Percentiles rank a stretch among this genome's conserved stretches.
Conservation (phyloP, 2,888 invertebrate genomes). For the Ptilodon capucinus region DNA sequence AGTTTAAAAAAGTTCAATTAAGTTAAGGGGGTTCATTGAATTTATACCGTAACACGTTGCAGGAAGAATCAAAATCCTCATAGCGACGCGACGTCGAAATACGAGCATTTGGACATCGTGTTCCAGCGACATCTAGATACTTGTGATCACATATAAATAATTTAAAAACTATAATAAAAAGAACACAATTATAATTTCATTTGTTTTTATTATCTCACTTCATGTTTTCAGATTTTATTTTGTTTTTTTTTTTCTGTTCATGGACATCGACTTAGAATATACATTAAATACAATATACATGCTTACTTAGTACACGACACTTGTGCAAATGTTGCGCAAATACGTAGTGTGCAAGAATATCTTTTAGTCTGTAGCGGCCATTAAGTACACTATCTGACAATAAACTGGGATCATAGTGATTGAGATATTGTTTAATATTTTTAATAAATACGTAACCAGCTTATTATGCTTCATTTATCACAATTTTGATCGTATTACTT, state of each 20-base stretch:
- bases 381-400: not conserved
- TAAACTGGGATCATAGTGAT: not conserved
- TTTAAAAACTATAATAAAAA: too few species aligned
- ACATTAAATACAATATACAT: conserved; percentile 32
- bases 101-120: conserved; percentile 60
- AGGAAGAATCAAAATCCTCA: conserved; percentile 63
- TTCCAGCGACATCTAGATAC: conserved; percentile 70
- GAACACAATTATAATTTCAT: conserved; percentile 23
- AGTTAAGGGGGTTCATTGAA: not conserved
- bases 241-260: conserved; percentile 42
- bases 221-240: conserved; percentile 37
- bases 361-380: not conserved
- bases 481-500: too few species aligned
- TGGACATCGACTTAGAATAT: conserved; percentile 63
- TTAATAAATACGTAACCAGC: too few species aligned
- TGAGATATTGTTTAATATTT: not conserved
- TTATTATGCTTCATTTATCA: too few species aligned
- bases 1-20: too few species aligned
- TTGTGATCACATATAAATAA: conserved; percentile 56
- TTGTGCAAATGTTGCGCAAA: conserved; percentile 35
- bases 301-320: conserved; percentile 39
- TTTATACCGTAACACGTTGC: conserved; percentile 28
- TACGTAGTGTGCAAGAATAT: too few species aligned
- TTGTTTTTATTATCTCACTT: conserved; percentile 48
- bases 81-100: conserved; percentile 44